Evolutionary conservation across 2,888 invertebrate species (phyloP).

Genomic region (Amphipyra tragopoginis): DNA sequence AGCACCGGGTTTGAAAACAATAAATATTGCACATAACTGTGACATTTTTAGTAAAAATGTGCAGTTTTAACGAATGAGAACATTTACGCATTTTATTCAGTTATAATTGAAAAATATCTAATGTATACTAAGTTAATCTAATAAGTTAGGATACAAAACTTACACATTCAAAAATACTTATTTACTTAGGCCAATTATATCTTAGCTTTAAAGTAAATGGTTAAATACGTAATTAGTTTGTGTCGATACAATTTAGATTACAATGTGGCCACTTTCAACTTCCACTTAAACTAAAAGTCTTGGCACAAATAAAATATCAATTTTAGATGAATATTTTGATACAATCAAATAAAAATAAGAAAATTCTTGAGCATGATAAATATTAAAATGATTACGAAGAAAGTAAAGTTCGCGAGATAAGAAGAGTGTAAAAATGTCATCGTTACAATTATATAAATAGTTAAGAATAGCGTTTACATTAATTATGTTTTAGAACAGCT

Average conservation of each 20-base stretch:
- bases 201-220: constrained; percentile 72
- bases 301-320: constrained; percentile 86
- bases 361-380: constrained; percentile 73
- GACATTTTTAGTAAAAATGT: constrained; percentile 63
- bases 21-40: constrained; percentile 79
- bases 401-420: constrained; percentile 43
- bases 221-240: constrained; percentile 71
- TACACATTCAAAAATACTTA: constrained; percentile 82
- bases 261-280: constrained; percentile 70
- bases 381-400: constrained; percentile 53
- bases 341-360: constrained; percentile 64
- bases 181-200: constrained; percentile 85
- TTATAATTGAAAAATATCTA: constrained; percentile 63
- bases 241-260: constrained; percentile 66
- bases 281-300: constrained; percentile 82
- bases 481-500: constrained; percentile 66
- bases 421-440: constrained; percentile 46
- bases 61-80: constrained; percentile 72
- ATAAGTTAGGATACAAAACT: constrained; percentile 80
- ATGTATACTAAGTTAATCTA: constrained; percentile 70
- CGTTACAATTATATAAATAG: constrained; percentile 65
- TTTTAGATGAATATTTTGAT: constrained; percentile 67
- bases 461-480: constrained; percentile 67
- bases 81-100: constrained; percentile 60
- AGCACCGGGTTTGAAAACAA: constrained; percentile 78